Evolutionary conservation across 2,888 invertebrate species (phyloP).

Genomic region (Drosophila colorata): DNA sequence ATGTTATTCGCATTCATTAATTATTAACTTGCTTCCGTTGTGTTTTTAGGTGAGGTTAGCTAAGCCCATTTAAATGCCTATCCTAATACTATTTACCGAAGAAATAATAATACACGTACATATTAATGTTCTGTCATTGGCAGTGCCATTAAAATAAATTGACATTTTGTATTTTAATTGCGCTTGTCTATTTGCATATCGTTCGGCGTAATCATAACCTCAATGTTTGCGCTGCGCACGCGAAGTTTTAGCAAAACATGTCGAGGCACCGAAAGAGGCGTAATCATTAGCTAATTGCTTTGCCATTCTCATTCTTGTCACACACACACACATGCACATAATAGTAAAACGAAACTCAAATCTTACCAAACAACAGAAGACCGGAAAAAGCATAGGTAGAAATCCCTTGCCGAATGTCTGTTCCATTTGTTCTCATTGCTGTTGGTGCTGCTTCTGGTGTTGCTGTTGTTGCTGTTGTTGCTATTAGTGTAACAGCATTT

Average conservation of each 20-base stretch:
- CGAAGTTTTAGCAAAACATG: conserved; percentile 34
- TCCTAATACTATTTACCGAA: background rate
- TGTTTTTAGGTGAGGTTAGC: no score
- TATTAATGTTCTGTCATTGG: background rate
- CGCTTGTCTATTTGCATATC: conserved; percentile 25
- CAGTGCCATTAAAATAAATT: conserved; percentile 6
- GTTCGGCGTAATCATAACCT: conserved; percentile 17
- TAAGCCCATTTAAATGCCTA: background rate
- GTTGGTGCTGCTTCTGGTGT: no score
- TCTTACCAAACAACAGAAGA: conserved; percentile 1
- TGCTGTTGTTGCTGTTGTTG: background rate
- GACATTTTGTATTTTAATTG: conserved; percentile 6
- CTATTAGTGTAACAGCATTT: background rate
- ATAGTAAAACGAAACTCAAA: conserved; percentile 5
- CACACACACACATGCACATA: conserved; percentile 4
- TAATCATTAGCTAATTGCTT: conserved; percentile 55
- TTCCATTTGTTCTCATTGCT: conserved; percentile 5
- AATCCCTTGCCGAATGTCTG: conserved; percentile 3
- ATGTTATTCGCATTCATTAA: background rate
- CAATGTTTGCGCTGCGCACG: conserved; percentile 28
- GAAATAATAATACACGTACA: no score
- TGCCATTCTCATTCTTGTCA: conserved; percentile 18
- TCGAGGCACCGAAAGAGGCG: conserved; percentile 11
- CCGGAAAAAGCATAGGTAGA: background rate
- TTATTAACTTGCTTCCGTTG: background rate